Base-by-base conservation (phyloP, 2,888 invertebrate genomes). In the Spilosoma lubricipeda region DNA sequence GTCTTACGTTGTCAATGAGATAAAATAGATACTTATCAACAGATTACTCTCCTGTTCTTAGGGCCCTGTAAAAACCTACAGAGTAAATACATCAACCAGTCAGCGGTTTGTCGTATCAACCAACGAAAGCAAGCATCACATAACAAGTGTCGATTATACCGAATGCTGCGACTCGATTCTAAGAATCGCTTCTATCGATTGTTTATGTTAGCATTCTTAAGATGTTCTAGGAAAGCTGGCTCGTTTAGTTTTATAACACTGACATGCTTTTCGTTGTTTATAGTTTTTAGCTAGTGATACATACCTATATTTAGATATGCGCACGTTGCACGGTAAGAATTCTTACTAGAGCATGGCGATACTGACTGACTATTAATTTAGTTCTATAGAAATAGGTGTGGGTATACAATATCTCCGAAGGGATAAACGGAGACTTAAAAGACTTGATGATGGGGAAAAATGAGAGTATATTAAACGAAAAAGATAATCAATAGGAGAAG, bases 151-250 rank as follows among this genome's bases (percentile, higher is more conserved):
- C 80, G 82, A 81, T 75, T 76, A 64, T 85, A 66, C 72, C 76
- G 74, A 78, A 76, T 80, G 70, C 76, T 68, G 70, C 76, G 78
- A 77, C 74, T 77, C 76, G 79, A 82, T 86, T 80, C 85, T 75
- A 20, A 13, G 82, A 80, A 82, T 74, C 69, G 65, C 63, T 77
- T 73, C 70, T 64, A 80, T 67, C 70, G 72, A 48, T 73, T 83
- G 85, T 83, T 82, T 86, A 82, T 76, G 67, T 82, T 78, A 80
- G 78, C 77, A 79, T 77, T 72, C 76, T 77, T 52, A 13, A 77
- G 75, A 82, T 81, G 80, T 83, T 85, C 71, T 65, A 71, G 33
- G 70, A 70, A 59, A 48, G 70, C 63, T 73, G 48, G 66, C 67
- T 63, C 30, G 70, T 27, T 74, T 66, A 48, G 48, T 75, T 77